Base-by-base conservation (phyloP, 2,797 vertebrate genomes). In the Discoglossus pictus region DNA sequence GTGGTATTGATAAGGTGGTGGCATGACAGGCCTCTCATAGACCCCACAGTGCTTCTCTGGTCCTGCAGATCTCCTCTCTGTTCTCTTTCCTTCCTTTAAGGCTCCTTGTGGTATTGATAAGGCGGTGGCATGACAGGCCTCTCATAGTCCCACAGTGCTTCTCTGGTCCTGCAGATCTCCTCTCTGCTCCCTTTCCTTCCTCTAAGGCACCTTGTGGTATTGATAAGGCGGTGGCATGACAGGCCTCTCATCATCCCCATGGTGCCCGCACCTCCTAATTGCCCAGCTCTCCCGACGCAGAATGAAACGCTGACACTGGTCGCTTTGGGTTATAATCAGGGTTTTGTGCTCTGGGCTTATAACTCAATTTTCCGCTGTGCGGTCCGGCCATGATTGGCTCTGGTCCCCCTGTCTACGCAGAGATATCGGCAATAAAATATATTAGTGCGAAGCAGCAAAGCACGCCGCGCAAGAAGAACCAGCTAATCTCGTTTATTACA, bases 201-300 rank as follows among this genome's bases (percentile, higher is more conserved):
- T 24, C 67, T 54, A 60, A 54, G 44, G 47, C 61, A 66, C 40
- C 6, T 2, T 36, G 52, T 7, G 2, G 25, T 43, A 46, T 55
- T 73, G 55, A 53, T 56, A 52, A 54, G 2, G 5, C 18, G 40
- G 52, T 46, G 16, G 16, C 21, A n/a, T 31, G 52, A 68, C 58
- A 42, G 62, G 66, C 50, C 52, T 72, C 42, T 61, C 69, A 62
- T 68, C 48, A 56, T 15, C 47, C 76, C 74, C 39, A 13, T 47
- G 35, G 24, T 31, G 23, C n/a, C 18, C 67, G 61, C 40, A 68
- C 72, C 65, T 79, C 79, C 80, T 83, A 84, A 87, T 85, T 86
- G 78, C 76, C 72, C 76, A 6, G 60, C 24, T 31, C 47, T 42
- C 51, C 53, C 15, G 36, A 24, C 17, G 17, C 51, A 8, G 43